phyloP scores from a whole-genome alignment of 2,888 invertebrate species.

The Melinaea menophilus region DNA sequence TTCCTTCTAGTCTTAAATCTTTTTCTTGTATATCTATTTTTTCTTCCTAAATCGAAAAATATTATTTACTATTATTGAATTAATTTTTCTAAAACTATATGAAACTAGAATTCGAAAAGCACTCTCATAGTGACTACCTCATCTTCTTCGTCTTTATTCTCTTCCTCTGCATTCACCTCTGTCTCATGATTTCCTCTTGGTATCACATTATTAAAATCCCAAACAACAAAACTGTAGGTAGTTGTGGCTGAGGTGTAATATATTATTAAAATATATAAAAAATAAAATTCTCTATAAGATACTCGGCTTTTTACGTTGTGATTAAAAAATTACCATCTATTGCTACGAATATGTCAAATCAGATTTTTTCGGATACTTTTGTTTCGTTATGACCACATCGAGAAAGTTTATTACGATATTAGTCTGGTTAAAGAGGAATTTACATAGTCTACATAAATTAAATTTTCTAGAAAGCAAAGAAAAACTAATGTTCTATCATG shows the following conservation, averaged over 20 bases:
- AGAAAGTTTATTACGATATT: too few relatives aligned
- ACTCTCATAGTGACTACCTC: conserved; percentile 24
- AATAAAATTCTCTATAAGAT: too few relatives aligned
- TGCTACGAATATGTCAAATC: too few relatives aligned
- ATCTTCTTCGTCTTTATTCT: conserved; percentile 47
- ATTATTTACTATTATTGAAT: background rate
- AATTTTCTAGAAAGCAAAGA: too few relatives aligned
- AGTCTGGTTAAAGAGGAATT: too few relatives aligned
- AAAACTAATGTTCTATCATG: too few relatives aligned
- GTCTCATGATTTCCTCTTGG: conserved; percentile 56
- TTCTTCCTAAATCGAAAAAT: conserved; percentile 47
- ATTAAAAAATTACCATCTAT: too few relatives aligned
- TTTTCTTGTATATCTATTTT: conserved; percentile 58
- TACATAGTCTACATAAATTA: too few relatives aligned
- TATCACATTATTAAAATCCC: conserved; percentile 82
- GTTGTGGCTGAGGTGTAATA: conserved; percentile 77
- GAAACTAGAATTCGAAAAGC: background rate
- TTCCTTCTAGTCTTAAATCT: conserved; percentile 71
- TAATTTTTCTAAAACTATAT: background rate
- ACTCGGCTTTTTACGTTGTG: too few relatives aligned
- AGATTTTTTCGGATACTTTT: too few relatives aligned
- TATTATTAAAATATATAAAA: too few relatives aligned
- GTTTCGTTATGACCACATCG: too few relatives aligned
- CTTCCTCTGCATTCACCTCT: conserved; percentile 42
- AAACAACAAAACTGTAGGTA: conserved; percentile 89